A percentile compares a stretch with the other conserved stretches of the same genome.
These are phyloP conservation scores for Hydrozoanthus gracilis DNA, from an alignment of 92 coral and sea anemone genomes.

Conservation along the genomic window DNA sequence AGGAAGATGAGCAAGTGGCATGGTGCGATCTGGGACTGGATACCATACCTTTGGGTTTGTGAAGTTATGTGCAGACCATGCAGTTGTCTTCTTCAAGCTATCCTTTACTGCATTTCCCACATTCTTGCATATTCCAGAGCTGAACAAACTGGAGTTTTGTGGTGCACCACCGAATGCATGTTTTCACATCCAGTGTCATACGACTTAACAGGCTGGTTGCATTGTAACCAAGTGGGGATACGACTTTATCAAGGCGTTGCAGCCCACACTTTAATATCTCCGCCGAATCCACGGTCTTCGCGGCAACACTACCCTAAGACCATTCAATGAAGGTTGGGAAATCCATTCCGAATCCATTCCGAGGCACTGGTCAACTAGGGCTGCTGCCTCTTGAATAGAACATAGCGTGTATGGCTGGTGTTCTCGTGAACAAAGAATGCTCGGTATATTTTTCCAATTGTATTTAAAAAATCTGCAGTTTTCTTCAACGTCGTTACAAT, in stretches of 20 bases:
- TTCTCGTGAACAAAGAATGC: conserved; percentile 36
- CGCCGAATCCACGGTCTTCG: conserved; percentile 43
- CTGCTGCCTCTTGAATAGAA: conserved; percentile 38
- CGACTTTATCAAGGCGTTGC: conserved; percentile 6
- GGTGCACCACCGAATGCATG: conserved; percentile 59
- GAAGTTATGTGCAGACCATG: conserved; percentile 17
- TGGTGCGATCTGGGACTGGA: conserved; percentile 51
- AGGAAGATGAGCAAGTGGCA: conserved; percentile 40
- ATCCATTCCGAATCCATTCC: conserved; percentile 22
- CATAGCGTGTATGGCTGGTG: conserved; percentile 23
- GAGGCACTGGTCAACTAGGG: conserved; percentile 40
- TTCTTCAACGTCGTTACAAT: conserved; percentile 36
- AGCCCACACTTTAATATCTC: conserved; percentile 20
- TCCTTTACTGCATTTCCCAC: conserved; percentile 54
- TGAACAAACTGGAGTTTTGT: conserved; percentile 58
- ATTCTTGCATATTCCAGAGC: conserved; percentile 46
- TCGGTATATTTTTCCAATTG: conserved; percentile 33
- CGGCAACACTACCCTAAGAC: conserved; percentile 36
- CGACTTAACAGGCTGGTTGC: neutral
- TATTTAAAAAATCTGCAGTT: conserved; percentile 26
- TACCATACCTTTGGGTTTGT: conserved; percentile 45
- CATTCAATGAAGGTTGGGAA: conserved; percentile 32
- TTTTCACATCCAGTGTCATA: conserved; percentile 33
- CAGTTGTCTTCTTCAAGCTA: conserved; percentile 27
- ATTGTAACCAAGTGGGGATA: neutral